phyloP scores from a whole-genome alignment of 2,113 vertebrate genomes.

The Aegotheles bennettii region DNA sequence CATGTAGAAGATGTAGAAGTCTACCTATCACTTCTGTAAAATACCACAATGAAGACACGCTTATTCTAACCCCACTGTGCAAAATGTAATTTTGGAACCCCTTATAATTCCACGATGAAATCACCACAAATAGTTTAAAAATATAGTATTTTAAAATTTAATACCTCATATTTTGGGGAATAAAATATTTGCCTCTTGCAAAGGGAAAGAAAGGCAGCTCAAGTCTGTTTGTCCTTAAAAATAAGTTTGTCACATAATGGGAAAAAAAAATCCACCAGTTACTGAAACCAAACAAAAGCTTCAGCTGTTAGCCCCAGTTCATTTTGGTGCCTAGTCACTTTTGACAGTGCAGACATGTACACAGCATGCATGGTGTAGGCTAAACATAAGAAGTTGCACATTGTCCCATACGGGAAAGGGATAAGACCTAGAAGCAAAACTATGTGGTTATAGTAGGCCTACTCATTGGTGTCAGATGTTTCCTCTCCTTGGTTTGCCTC shows the following conservation, averaged over 20 bases:
- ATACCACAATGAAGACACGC: neutral
- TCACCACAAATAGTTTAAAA: neutral
- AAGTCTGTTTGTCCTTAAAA: neutral
- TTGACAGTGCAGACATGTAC: neutral
- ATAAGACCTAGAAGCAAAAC: neutral
- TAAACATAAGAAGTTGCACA: neutral
- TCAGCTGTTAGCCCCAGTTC: neutral
- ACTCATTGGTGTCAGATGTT: neutral
- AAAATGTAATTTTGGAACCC: neutral
- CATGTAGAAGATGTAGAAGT: neutral
- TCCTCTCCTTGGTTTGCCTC: neutral
- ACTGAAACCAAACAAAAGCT: neutral
- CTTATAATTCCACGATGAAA: neutral
- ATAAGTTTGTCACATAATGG: neutral
- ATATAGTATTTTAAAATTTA: neutral
- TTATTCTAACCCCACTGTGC: neutral
- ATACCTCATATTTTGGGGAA: neutral
- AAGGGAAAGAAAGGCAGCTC: neutral
- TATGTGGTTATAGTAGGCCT: neutral
- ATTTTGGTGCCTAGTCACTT: neutral
- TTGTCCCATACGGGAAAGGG: neutral
- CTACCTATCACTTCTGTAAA: neutral
- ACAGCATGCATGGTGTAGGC: neutral
- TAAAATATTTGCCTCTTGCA: neutral
- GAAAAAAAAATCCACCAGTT: neutral